Evolutionary conservation across 2,797 vertebrate species (phyloP).

Genomic region (Spinus pinus): DNA sequence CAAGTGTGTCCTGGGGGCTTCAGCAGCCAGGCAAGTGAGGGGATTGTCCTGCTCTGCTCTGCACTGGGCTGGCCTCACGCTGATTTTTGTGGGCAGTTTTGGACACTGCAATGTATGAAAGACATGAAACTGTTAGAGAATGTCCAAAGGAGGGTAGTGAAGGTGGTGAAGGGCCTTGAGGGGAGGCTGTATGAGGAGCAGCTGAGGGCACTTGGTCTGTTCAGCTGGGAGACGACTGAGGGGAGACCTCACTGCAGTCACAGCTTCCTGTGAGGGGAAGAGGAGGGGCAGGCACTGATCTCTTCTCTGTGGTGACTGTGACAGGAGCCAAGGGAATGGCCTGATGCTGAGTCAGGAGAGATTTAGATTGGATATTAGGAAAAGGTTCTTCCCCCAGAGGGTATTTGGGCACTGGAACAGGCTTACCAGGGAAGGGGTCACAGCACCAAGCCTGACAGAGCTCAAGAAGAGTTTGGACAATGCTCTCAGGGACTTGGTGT

Average conservation of each 20-base stretch:
- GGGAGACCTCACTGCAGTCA: not conserved
- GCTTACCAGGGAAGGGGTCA: too few relatives aligned
- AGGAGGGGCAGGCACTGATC: not conserved
- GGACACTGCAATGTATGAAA: not conserved
- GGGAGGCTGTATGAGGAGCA: accelerated
- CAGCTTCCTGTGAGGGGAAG: not conserved
- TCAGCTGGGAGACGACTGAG: not conserved
- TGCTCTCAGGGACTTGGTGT: accelerated
- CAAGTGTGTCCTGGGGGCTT: accelerated
- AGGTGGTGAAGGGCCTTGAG: not conserved
- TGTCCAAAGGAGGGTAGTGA: not conserved
- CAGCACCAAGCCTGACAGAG: not conserved
- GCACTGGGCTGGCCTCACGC: accelerated
- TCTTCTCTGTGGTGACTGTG: accelerated
- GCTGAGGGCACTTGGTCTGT: not conserved
- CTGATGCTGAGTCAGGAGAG: not conserved
- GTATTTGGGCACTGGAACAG: not conserved
- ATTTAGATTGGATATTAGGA: not conserved
- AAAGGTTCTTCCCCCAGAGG: not conserved
- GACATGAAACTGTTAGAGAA: not conserved
- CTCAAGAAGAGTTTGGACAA: accelerated
- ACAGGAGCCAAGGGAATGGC: accelerated
- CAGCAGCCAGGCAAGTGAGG: accelerated
- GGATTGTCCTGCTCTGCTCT: not conserved
- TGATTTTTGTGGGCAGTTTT: not conserved